Conservation (phyloP, 2,888 invertebrate genomes). For the Coelopa pilipes region DNA sequence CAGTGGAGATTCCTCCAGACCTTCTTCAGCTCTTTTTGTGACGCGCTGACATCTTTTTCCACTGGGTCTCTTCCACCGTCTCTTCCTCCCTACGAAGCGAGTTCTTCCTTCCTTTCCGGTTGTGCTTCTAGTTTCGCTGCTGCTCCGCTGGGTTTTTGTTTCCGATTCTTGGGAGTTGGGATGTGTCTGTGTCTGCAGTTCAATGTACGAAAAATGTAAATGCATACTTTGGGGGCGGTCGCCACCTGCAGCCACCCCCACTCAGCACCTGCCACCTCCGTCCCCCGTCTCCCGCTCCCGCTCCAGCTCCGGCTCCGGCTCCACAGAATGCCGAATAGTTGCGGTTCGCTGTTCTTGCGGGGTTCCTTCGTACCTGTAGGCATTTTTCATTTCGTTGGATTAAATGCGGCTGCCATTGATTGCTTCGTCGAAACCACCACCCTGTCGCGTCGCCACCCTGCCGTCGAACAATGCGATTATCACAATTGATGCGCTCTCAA, state of each 20-base stretch:
- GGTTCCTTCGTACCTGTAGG: constrained; percentile 5
- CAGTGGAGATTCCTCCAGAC: background rate
- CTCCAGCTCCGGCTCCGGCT: too few relatives aligned
- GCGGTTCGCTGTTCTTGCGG: background rate
- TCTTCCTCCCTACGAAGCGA: too few relatives aligned
- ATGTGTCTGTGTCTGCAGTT: background rate
- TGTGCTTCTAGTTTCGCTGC: constrained; percentile 3
- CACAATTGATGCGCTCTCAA: constrained; percentile 17
- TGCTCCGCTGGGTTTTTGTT: constrained; percentile 26
- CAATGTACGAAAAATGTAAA: constrained; percentile 4
- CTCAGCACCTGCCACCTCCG: background rate
- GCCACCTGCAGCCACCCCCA: background rate
- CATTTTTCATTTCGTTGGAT: constrained; percentile 18
- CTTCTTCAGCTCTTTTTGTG: background rate
- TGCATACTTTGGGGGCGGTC: constrained; percentile 4
- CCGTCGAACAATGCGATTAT: constrained; percentile 18
- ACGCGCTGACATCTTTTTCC: background rate
- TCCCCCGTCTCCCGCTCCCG: background rate
- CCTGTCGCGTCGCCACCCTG: background rate
- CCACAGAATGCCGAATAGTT: too few relatives aligned
- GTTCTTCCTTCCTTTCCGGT: background rate
- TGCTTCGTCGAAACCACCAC: constrained; percentile 1
- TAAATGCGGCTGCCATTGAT: constrained; percentile 28
- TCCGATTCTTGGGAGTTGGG: constrained; percentile 18
- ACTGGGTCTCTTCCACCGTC: background rate